phyloP scores from a whole-genome alignment of 2,888 invertebrate species.

The Archaeoteleia sp. region DNA sequence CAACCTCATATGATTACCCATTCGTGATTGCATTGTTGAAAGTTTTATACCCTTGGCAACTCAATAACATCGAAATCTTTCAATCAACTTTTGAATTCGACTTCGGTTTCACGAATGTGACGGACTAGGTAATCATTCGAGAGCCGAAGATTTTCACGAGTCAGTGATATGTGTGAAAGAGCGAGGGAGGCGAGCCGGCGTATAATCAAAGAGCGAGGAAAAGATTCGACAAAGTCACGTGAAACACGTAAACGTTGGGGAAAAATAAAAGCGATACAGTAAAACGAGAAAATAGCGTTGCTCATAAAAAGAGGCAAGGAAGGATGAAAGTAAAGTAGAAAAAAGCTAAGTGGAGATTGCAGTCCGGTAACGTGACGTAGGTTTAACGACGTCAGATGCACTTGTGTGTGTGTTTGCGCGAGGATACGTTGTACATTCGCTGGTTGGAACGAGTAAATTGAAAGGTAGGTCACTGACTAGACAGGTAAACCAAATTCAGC shows the following conservation, averaged over 20 bases:
- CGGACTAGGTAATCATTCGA: no score
- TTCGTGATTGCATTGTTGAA: no score
- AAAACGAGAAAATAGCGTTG: conserved; percentile 22
- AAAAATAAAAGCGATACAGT: conserved; percentile 23
- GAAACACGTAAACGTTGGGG: conserved; percentile 35
- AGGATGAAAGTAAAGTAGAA: conserved; percentile 26
- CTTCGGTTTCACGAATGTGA: no score
- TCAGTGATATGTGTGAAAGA: no score
- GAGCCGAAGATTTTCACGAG: conserved; percentile 7
- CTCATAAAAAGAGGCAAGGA: conserved; percentile 28
- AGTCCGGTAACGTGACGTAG: background rate
- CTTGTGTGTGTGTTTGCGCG: background rate
- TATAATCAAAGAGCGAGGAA: conserved; percentile 27
- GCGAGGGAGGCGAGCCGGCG: conserved; percentile 14
- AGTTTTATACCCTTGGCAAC: no score
- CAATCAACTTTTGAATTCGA: conserved; percentile 20
- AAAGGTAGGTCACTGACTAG: background rate
- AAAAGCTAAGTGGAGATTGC: conserved; percentile 36
- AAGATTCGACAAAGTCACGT: conserved; percentile 29
- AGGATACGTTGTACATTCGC: background rate
- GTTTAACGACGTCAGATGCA: background rate
- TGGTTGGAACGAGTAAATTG: background rate
- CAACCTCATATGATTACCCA: no score
- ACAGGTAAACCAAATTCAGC: conserved; percentile 4
- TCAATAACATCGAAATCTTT: no score